phyloP scores from a whole-genome alignment of 2,888 invertebrate genomes.

The Ophonus ardosiacus region DNA sequence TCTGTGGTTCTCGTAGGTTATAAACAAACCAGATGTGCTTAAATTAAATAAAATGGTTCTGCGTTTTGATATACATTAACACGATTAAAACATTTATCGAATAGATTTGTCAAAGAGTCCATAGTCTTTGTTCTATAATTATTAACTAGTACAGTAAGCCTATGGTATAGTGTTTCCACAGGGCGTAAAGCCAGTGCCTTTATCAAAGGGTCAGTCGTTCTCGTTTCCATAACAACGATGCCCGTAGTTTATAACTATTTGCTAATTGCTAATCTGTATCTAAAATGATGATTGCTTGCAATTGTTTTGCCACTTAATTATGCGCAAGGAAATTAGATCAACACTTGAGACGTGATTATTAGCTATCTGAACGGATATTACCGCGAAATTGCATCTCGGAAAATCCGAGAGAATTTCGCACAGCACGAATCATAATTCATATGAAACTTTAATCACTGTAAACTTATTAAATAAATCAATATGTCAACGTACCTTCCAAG shows the following conservation, averaged over 20 bases:
- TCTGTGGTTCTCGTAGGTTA: no score
- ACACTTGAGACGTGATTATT: constrained; percentile 34
- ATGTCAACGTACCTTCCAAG: constrained; percentile 11
- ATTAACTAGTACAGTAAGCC: not conserved
- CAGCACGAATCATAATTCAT: constrained; percentile 19
- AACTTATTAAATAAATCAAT: constrained; percentile 34
- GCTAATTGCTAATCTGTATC: not conserved
- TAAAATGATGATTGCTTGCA: constrained; percentile 6
- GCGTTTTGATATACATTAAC: no score
- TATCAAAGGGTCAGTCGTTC: not conserved
- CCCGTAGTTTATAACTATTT: not conserved
- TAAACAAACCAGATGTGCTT: no score
- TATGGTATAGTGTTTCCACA: not conserved
- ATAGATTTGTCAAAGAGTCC: not conserved
- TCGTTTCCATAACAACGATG: not conserved
- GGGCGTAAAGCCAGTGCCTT: not conserved
- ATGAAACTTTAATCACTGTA: constrained; percentile 9
- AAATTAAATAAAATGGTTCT: no score
- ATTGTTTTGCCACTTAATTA: constrained; percentile 16
- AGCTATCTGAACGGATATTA: constrained; percentile 11
- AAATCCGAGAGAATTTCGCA: not conserved
- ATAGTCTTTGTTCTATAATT: not conserved
- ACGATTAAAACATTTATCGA: no score
- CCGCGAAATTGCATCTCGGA: not conserved
- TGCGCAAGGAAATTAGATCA: constrained; percentile 25